Evolutionary conservation across 1,140 invertebrate genomes (phyloP).

Genomic region (Rhyzopertha dominica): DNA sequence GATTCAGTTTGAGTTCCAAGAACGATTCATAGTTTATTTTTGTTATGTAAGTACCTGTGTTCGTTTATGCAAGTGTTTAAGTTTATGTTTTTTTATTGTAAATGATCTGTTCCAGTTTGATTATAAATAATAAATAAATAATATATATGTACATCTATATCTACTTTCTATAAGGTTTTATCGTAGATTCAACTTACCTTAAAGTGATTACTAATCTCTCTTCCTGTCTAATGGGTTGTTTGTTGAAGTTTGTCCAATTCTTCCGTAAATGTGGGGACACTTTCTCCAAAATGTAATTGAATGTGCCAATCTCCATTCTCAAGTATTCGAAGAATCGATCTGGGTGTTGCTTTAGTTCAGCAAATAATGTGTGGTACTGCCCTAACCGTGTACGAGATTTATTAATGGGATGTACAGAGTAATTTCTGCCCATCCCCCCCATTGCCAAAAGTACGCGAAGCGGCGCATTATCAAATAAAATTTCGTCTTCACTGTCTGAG

Average conservation of each 20-base stretch:
- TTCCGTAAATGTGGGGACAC: constrained; percentile 8
- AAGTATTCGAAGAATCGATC: constrained; percentile 5
- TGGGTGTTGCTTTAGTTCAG: constrained; percentile 4
- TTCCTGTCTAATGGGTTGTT: constrained; percentile 9
- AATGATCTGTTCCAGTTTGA: constrained; percentile 6
- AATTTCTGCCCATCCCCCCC: no score
- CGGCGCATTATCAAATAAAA: no score
- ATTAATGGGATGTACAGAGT: no score
- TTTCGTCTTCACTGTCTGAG: no score
- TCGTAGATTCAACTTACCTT: constrained; percentile 5
- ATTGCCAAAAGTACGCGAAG: no score
- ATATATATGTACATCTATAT: no score
- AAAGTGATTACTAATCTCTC: constrained; percentile 9
- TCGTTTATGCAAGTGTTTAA: no score
- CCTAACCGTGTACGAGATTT: no score
- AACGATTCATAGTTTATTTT: constrained; percentile 9
- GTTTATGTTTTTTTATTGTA: constrained; percentile 4
- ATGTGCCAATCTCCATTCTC: constrained; percentile 7
- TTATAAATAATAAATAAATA: constrained; percentile 5
- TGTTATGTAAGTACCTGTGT: constrained; percentile 8
- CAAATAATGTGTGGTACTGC: constrained; percentile 48
- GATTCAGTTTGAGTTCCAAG: no score
- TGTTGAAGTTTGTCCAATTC: constrained; percentile 9
- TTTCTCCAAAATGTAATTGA: constrained; percentile 10
- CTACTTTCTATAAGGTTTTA: no score